phyloP scores from a whole-genome alignment of 2,797 vertebrate species.

The Spinibarbus caldwelli region DNA sequence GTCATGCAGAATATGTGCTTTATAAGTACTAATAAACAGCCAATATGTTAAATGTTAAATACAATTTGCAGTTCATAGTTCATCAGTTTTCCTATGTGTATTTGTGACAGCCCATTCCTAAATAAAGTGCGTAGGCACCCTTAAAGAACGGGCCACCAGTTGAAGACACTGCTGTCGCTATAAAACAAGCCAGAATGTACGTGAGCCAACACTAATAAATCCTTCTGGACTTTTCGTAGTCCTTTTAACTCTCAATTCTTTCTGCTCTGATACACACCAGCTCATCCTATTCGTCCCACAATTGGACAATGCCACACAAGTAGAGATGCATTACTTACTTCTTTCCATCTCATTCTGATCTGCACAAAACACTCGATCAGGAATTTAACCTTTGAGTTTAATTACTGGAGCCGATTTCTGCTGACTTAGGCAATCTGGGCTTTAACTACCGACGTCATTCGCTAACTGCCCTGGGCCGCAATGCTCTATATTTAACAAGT shows the following conservation, averaged over 20 bases:
- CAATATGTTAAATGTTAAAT: no score
- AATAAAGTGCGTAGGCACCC: constrained; percentile 4
- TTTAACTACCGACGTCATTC: constrained; percentile 45
- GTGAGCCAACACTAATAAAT: no score
- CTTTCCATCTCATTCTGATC: constrained; percentile 9
- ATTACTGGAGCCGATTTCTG: constrained; percentile 43
- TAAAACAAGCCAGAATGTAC: constrained; percentile 29
- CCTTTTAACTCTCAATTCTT: constrained; percentile 27
- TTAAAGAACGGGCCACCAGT: background rate
- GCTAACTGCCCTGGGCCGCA: constrained; percentile 41
- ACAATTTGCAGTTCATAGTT: background rate
- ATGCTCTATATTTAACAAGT: constrained; percentile 48
- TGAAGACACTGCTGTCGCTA: constrained; percentile 11
- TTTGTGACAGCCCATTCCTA: background rate
- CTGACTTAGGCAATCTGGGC: constrained; percentile 45
- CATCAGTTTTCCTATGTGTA: background rate
- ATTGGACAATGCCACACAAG: constrained; percentile 18
- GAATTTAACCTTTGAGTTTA: constrained; percentile 33
- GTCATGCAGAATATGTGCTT: no score
- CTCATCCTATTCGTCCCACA: no score
- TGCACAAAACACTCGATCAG: constrained; percentile 12
- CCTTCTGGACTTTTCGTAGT: constrained; percentile 27
- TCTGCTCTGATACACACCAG: constrained; percentile 10
- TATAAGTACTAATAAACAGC: no score
- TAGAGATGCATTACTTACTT: background rate